A percentile compares a stretch with the other conserved stretches of the same genome.
phyloP scores from a whole-genome alignment of 2,797 vertebrate species.

The Austrolebias charrua region DNA sequence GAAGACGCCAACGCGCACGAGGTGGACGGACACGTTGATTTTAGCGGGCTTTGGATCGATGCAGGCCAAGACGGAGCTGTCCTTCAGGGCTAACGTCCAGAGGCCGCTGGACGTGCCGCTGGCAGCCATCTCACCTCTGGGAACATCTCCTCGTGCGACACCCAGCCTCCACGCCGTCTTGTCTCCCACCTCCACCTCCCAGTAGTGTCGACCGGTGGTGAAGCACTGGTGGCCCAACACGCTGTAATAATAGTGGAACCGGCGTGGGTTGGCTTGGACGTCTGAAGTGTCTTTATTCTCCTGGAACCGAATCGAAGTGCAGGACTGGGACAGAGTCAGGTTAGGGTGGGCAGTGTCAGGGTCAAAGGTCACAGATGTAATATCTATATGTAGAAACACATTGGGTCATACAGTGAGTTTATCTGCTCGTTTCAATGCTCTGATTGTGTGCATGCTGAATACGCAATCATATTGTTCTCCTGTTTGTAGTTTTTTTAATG shows the following conservation, averaged over 20 bases:
- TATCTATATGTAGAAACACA: slow-evolving; percentile 59
- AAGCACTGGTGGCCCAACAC: slow-evolving; percentile 69
- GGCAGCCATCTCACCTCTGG: slow-evolving; percentile 72
- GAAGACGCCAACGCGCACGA: slow-evolving; percentile 75
- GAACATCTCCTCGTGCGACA: slow-evolving; percentile 71
- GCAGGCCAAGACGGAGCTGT: slow-evolving; percentile 68
- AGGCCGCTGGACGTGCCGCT: slow-evolving; percentile 68
- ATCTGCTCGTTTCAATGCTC: slow-evolving; percentile 1
- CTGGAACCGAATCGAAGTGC: slow-evolving; percentile 68
- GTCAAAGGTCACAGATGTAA: slow-evolving; percentile 75
- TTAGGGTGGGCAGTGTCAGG: slow-evolving; percentile 78
- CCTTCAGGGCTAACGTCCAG: slow-evolving; percentile 77
- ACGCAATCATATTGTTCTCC: too few species aligned
- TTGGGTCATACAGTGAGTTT: slow-evolving; percentile 3
- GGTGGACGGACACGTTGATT: slow-evolving; percentile 57
- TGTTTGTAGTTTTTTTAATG: too few species aligned
- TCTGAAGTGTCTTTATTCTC: slow-evolving; percentile 55
- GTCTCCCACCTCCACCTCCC: slow-evolving; percentile 77
- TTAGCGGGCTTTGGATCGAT: slow-evolving; percentile 74
- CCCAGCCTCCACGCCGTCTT: slow-evolving; percentile 81
- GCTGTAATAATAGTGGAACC: slow-evolving; percentile 79
- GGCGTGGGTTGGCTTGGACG: slow-evolving; percentile 54
- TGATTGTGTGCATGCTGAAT: not conserved
- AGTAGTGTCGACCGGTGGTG: slow-evolving; percentile 78
- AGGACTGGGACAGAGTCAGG: slow-evolving; percentile 66